Evolutionary conservation across 2,113 vertebrate genomes (phyloP), one percentile per base, ranked within the genome.

Genomic region (Boleophthalmus pectinirostris): DNA sequence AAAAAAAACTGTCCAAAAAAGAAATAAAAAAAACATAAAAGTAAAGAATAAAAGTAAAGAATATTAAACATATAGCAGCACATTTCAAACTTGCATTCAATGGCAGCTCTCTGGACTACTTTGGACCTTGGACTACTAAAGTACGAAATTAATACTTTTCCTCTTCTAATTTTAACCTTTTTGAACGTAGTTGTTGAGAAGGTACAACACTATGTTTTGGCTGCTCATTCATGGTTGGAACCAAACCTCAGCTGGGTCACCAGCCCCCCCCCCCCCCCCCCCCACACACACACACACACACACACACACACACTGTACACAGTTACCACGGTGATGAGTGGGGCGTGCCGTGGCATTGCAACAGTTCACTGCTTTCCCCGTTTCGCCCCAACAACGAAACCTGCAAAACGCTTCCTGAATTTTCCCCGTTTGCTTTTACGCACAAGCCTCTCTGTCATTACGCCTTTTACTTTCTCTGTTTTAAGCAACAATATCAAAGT

Each of bases 311-410:
- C 56, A 68, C 70, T 60, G 81, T 66, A 70, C 66, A 43, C 72
- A 20, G 91, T 89, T 84, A 72, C 86, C 85, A 68, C 72, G 83
- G 89, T 43, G 33, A 90, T 80, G 46, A n/a, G 71, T 18, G 8
- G 85, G 89, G 87, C 15, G 87, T 88, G 87, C 89, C 69, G 20
- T 76, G 56, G 78, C 73, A 73, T 83, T 88, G 78, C 74, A 85
- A 87, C 82, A 80, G 82, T 84, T 87, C 84, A 64, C 82, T 86
- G 85, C 88, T 83, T 68, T 43, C 73, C 0, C 14, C 74, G 86
- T 82, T 84, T 85, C 82, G 71, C 88, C 84, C 83, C 68, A 73
- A 69, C 68, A 77, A 88, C 81, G 83, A 80, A 84, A 78, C 74
- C 82, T 57, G 53, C 79, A 82, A 82, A 84, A 82, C 68, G 74